These are phyloP conservation scores for Troides aeacus DNA, from an alignment of 2,888 invertebrate genomes.

Conservation along the genomic window DNA sequence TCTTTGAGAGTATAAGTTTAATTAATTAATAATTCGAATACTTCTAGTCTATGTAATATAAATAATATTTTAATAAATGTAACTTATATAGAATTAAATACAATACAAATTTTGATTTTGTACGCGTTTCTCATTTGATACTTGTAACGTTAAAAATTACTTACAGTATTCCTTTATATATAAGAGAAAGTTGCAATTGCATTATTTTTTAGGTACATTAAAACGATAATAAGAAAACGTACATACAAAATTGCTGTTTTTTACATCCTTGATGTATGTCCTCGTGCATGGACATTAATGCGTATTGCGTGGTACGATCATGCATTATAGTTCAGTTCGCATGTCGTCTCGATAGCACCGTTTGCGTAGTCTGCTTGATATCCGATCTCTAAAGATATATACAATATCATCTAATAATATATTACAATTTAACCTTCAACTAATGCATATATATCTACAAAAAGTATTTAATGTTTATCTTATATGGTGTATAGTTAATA, in stretches of 20 bases:
- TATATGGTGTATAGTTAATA: too few relatives aligned
- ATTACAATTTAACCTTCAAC: too few relatives aligned
- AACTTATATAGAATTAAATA: background rate
- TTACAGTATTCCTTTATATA: too few relatives aligned
- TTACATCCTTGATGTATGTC: slow-evolving; percentile 2
- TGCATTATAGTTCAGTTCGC: background rate
- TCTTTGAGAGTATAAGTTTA: background rate
- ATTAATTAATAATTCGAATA: background rate
- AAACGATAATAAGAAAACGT: background rate
- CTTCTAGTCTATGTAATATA: too few relatives aligned
- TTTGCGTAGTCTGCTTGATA: background rate
- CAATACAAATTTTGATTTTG: background rate
- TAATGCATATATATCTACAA: too few relatives aligned
- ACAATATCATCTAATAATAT: background rate
- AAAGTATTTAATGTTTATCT: too few relatives aligned
- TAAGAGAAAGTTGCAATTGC: too few relatives aligned
- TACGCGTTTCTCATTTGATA: background rate
- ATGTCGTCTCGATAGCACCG: background rate
- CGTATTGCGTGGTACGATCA: slow-evolving; percentile 18
- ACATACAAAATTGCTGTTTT: background rate
- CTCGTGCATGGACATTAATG: slow-evolving; percentile 8
- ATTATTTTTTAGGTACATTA: background rate
- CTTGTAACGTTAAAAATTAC: background rate
- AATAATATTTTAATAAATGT: too few relatives aligned
- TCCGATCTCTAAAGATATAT: background rate